Percentiles rank a stretch among this genome's conserved stretches.
phyloP scores from a whole-genome alignment of 2,113 vertebrate species.

The Ardeotis arabs region DNA sequence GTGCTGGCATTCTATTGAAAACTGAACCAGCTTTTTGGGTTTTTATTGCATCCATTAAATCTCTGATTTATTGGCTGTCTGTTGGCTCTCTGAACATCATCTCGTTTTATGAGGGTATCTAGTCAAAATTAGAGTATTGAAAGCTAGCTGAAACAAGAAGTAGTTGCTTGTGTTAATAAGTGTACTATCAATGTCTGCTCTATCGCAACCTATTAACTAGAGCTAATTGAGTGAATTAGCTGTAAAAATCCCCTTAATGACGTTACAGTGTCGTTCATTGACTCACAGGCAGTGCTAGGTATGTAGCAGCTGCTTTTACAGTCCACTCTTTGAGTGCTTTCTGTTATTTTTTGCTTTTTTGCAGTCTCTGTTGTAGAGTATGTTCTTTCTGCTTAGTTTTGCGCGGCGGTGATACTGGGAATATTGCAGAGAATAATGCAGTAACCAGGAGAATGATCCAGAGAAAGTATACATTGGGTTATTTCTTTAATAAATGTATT shows the following conservation, averaged over 20 bases:
- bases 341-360: background rate
- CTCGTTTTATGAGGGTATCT: background rate
- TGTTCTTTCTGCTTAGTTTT: constrained; percentile 51
- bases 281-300: background rate
- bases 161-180: background rate
- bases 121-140: background rate
- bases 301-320: background rate
- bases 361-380: background rate
- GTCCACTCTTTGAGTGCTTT: background rate
- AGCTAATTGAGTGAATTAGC: background rate
- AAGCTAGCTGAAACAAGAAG: background rate
- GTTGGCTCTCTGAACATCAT: background rate
- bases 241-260: background rate
- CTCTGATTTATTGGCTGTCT: background rate
- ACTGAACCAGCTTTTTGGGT: background rate
- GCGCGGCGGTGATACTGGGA: background rate
- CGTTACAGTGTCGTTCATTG: background rate
- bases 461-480: constrained; percentile 12
- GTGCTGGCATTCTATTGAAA: background rate
- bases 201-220: background rate
- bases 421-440: constrained; percentile 31
- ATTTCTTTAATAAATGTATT: constrained; percentile 52
- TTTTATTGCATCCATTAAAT: background rate
- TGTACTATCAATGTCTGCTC: background rate
- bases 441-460: constrained; percentile 31